Percentiles rank a stretch among this genome's conserved stretches.
Evolutionary conservation across 2,113 vertebrate species (phyloP).

Genomic region (Romanogobio albipinnatus): DNA sequence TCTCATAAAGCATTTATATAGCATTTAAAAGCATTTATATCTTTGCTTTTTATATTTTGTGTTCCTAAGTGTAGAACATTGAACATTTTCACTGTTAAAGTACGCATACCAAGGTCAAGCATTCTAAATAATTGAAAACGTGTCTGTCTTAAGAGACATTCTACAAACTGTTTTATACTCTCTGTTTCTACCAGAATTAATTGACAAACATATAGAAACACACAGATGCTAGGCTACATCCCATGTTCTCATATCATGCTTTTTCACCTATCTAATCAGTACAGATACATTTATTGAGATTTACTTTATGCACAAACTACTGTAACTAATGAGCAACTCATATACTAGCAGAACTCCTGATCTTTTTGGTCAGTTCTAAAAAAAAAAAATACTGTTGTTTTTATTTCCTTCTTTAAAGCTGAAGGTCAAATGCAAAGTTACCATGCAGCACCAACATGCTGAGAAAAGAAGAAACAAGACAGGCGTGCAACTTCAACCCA

Average conservation of each 20-base stretch:
- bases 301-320: not conserved
- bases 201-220: no score
- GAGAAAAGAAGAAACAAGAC: not conserved
- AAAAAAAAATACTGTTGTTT: not conserved
- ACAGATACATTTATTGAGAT: not conserved
- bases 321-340: not conserved
- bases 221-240: not conserved
- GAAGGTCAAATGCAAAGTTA: not conserved
- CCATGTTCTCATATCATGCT: not conserved
- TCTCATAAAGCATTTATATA: constrained; percentile 8
- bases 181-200: not conserved
- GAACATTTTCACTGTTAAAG: not conserved
- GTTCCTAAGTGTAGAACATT: not conserved
- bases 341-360: not conserved
- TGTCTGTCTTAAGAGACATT: not conserved
- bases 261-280: not conserved
- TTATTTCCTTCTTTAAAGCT: not conserved
- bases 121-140: not conserved
- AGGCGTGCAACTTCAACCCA: not conserved
- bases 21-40: not conserved
- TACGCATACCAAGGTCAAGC: not conserved
- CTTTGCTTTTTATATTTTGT: not conserved
- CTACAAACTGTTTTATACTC: not conserved
- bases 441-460: not conserved
- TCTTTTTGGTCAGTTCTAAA: not conserved